phyloP scores from a whole-genome alignment of 2,888 invertebrate species.

The Himalopsyche tibetana region DNA sequence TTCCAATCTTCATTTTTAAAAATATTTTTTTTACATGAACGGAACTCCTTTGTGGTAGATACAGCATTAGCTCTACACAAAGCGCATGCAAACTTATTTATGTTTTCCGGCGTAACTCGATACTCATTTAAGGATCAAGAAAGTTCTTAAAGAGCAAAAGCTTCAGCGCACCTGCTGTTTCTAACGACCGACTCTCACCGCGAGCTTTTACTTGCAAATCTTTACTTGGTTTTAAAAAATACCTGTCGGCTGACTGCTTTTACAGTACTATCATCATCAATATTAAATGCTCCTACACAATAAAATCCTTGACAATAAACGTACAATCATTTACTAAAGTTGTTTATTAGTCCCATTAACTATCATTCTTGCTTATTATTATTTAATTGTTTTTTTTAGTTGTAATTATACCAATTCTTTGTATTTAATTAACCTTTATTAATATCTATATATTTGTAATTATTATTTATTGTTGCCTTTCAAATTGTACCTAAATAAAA shows the following conservation, averaged over 20 bases:
- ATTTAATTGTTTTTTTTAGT: too few species aligned
- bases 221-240: not conserved
- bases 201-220: slow-evolving; percentile 17
- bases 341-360: too few species aligned
- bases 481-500: too few species aligned
- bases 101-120: slow-evolving; percentile 50
- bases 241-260: not conserved
- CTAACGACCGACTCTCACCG: slow-evolving; percentile 45
- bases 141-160: slow-evolving; percentile 53
- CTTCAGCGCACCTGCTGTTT: slow-evolving; percentile 56
- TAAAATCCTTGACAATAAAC: not conserved
- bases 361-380: too few species aligned
- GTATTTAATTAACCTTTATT: too few species aligned
- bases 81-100: slow-evolving; percentile 49
- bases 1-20: too few species aligned
- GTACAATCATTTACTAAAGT: not conserved
- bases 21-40: too few species aligned
- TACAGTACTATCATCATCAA: not conserved
- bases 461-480: too few species aligned
- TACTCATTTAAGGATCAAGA: slow-evolving; percentile 49
- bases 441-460: too few species aligned
- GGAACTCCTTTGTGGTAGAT: too few species aligned
- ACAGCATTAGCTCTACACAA: not conserved
- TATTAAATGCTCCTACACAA: not conserved
- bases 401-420: too few species aligned